These are phyloP conservation scores for Magallana angulata DNA, from an alignment of 1,140 invertebrate species.

Conservation along the genomic window DNA sequence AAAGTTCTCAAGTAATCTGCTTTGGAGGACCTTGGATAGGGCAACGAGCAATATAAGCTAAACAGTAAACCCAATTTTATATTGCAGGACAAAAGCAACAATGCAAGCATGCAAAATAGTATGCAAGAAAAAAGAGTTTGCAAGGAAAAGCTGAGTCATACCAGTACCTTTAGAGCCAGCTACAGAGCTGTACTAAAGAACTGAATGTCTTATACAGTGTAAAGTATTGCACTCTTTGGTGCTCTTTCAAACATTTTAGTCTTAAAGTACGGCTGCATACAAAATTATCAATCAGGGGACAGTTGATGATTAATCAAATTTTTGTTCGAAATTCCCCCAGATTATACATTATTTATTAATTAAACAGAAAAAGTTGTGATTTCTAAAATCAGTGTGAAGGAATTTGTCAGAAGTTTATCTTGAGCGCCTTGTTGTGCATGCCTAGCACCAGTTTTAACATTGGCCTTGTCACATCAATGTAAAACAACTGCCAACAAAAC, in stretches of 20 bases:
- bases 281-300: not conserved
- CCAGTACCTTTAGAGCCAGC: no score
- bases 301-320: conserved; percentile 10
- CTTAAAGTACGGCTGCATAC: not conserved
- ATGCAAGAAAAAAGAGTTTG: not conserved
- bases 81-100: not conserved
- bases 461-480: conserved; percentile 29
- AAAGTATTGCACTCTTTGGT: not conserved
- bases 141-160: no score
- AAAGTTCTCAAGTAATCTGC: no score
- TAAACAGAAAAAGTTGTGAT: not conserved
- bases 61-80: no score
- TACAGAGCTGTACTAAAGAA: no score
- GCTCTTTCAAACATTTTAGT: not conserved
- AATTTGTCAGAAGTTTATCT: conserved; percentile 15
- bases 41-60: no score
- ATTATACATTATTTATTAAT: not conserved
- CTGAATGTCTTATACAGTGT: not conserved
- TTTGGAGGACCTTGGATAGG: no score
- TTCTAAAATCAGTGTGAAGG: conserved; percentile 26
- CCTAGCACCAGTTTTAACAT: not conserved
- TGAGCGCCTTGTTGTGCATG: conserved; percentile 5
- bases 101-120: conserved; percentile 4
- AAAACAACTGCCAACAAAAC: conserved; percentile 1
- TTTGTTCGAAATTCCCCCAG: not conserved